phyloP scores from a whole-genome alignment of 2,797 vertebrate genomes.

The Myioborus miniatus region DNA sequence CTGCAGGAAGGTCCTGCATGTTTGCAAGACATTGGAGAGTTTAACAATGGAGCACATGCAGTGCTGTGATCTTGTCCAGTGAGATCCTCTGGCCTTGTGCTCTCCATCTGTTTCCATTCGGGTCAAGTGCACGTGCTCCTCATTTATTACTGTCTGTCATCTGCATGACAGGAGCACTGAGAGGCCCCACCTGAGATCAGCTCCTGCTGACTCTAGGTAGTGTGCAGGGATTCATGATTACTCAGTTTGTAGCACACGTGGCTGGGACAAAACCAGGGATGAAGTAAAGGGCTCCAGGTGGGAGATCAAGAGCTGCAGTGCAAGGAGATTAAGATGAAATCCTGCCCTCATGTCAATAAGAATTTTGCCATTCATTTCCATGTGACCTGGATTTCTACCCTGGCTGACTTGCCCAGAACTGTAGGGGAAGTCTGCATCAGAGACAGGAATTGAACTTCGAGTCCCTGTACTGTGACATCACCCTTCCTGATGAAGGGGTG shows the following conservation, averaged over 20 bases:
- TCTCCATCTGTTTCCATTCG: slow-evolving; percentile 12
- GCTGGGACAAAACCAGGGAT: background rate
- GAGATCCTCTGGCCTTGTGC: background rate
- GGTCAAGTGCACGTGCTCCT: background rate
- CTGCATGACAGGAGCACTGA: background rate
- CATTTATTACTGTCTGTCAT: slow-evolving; percentile 4
- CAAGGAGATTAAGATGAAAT: background rate
- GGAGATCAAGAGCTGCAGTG: background rate
- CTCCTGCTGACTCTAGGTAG: background rate
- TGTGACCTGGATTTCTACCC: background rate
- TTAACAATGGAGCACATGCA: background rate
- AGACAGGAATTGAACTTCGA: slow-evolving; percentile 21
- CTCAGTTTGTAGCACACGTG: background rate
- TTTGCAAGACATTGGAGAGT: background rate
- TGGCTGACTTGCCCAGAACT: background rate
- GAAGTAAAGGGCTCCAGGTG: background rate
- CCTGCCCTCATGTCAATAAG: background rate
- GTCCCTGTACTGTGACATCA: background rate
- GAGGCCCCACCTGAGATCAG: background rate
- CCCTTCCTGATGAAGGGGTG: background rate
- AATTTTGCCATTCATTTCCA: background rate
- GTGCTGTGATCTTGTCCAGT: background rate
- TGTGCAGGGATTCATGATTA: background rate
- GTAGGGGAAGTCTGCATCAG: background rate
- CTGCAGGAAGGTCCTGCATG: background rate